Conservation (phyloP, 2,888 invertebrate genomes). For the Orthosia incerta region DNA sequence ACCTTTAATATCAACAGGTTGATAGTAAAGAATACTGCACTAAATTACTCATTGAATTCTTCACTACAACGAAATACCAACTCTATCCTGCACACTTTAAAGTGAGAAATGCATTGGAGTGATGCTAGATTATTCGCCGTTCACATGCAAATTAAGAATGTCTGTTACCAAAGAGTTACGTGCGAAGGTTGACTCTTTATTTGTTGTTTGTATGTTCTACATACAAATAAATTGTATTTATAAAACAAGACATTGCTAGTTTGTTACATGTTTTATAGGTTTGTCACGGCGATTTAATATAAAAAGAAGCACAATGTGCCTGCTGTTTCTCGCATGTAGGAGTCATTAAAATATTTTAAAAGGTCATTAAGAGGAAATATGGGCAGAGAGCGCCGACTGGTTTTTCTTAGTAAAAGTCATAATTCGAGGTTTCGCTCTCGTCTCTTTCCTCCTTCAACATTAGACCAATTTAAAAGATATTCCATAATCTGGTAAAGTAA, state of each 20-base stretch:
- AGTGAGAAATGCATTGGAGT: conserved; percentile 23
- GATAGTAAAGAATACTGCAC: conserved; percentile 59
- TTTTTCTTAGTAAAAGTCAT: no score
- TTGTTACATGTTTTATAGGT: conserved; percentile 29
- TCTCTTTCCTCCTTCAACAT: no score
- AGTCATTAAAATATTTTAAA: background rate
- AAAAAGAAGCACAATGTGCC: background rate
- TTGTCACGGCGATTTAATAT: background rate
- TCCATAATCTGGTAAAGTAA: no score
- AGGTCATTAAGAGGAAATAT: no score
- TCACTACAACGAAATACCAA: conserved; percentile 14
- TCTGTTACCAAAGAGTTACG: conserved; percentile 55
- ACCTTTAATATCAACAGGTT: conserved; percentile 66
- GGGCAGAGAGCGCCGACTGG: no score
- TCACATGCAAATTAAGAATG: conserved; percentile 53
- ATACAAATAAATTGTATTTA: conserved; percentile 20
- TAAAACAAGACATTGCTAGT: background rate
- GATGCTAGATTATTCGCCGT: conserved; percentile 34
- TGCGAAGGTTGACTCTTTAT: conserved; percentile 54
- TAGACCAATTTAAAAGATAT: no score
- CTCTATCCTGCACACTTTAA: conserved; percentile 12
- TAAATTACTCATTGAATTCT: conserved; percentile 64
- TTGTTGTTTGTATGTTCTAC: conserved; percentile 22
- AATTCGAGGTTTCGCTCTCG: no score
- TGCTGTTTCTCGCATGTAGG: conserved; percentile 1